Evolutionary conservation across 1,140 invertebrate genomes (phyloP).

Genomic region (Polyergus mexicanus): DNA sequence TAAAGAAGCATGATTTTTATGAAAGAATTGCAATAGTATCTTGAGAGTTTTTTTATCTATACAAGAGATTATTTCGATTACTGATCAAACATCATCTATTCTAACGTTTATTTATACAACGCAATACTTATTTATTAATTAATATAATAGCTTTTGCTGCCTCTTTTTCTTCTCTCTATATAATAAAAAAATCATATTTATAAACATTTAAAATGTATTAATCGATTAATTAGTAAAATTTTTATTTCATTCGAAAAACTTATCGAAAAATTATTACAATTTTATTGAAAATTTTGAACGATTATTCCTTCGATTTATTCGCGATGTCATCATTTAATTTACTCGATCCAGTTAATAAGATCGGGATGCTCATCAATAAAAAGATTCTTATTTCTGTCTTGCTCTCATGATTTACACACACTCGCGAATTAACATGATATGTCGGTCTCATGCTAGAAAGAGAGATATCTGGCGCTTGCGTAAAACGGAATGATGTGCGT

Average conservation of each 20-base stretch:
- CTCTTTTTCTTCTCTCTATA: no score
- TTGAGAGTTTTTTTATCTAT: no score
- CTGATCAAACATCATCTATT: neutral
- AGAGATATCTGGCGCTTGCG: constrained; percentile 67
- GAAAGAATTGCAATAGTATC: neutral
- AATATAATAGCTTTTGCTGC: neutral
- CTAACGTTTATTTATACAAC: neutral
- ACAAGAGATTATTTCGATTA: neutral
- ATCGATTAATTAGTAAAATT: constrained; percentile 5
- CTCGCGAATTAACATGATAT: constrained; percentile 56
- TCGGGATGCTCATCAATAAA: constrained; percentile 67
- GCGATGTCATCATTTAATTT: constrained; percentile 35
- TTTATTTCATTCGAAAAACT: neutral
- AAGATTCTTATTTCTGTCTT: constrained; percentile 57
- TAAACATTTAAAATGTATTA: constrained; percentile 5
- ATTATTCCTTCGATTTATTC: neutral
- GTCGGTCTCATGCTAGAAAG: constrained; percentile 41
- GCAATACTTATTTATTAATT: constrained; percentile 16
- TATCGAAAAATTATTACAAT: neutral
- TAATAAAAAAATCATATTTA: neutral
- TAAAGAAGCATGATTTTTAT: neutral
- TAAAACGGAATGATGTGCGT: constrained; percentile 52
- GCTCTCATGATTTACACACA: constrained; percentile 24
- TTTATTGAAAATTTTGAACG: neutral
- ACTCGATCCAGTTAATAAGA: constrained; percentile 9